Percentiles rank a stretch among this genome's conserved stretches.
Conservation (phyloP, 2,797 vertebrate species). For the Poecilia picta region DNA sequence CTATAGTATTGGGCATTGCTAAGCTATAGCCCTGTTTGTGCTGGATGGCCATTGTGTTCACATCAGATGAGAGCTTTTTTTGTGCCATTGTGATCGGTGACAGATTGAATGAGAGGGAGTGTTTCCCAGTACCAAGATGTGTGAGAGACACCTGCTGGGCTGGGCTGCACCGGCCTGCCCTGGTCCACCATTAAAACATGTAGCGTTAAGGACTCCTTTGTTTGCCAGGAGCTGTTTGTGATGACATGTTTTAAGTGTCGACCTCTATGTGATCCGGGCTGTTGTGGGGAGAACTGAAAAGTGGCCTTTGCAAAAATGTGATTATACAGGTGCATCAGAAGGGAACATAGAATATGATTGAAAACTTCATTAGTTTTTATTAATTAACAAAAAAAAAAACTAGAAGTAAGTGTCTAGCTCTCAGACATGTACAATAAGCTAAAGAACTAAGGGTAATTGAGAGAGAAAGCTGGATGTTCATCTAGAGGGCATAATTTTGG, state of each 20-base stretch:
- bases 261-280: constrained; percentile 87
- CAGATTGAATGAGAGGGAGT: constrained; percentile 91
- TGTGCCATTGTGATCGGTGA: constrained; percentile 90
- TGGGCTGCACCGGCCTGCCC: constrained; percentile 87
- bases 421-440: background rate
- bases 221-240: constrained; percentile 88
- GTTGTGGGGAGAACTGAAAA: constrained; percentile 71
- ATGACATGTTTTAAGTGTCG: constrained; percentile 91
- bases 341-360: background rate
- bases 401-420: too few species aligned
- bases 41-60: constrained; percentile 86
- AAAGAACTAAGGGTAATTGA: background rate
- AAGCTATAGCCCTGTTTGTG: constrained; percentile 66
- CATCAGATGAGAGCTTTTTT: constrained; percentile 70
- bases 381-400: background rate
- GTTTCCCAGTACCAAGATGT: constrained; percentile 91
- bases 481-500: background rate
- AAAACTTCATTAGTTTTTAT: background rate
- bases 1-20: constrained; percentile 53
- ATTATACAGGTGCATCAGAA: constrained; percentile 13
- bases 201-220: constrained; percentile 86
- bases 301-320: constrained; percentile 32
- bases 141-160: constrained; percentile 93
- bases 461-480: background rate
- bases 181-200: constrained; percentile 85